Percentiles rank a stretch among this genome's conserved stretches.
Evolutionary conservation across 1,140 invertebrate genomes (phyloP).

Genomic region (Maniola jurtina): DNA sequence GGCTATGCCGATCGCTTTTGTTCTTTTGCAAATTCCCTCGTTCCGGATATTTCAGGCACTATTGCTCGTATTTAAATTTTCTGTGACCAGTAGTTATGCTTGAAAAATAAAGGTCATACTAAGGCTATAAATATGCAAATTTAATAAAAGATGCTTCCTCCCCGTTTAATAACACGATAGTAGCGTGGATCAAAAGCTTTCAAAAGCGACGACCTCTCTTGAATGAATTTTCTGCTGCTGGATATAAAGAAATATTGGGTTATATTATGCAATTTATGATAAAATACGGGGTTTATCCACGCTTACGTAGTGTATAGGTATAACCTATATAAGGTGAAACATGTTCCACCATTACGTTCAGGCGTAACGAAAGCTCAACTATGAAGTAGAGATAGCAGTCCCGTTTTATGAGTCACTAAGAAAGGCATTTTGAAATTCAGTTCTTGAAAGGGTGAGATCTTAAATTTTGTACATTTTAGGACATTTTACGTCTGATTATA

Average conservation of each 20-base stretch:
- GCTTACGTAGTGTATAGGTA: no score
- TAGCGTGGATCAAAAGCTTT: conserved; percentile 14
- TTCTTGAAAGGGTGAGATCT: neutral
- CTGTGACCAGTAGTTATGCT: conserved; percentile 2
- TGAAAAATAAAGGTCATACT: conserved; percentile 1
- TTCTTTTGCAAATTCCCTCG: no score
- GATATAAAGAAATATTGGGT: neutral
- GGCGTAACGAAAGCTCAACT: neutral
- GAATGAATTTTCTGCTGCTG: conserved; percentile 6
- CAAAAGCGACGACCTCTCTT: neutral
- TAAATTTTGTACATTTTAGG: neutral
- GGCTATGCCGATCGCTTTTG: no score
- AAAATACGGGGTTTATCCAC: neutral
- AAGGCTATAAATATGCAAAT: conserved; percentile 11
- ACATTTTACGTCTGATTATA: neutral
- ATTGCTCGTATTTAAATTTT: neutral
- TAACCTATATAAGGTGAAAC: no score
- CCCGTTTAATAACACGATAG: conserved; percentile 13
- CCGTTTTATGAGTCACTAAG: neutral
- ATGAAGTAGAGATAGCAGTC: neutral
- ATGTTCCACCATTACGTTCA: no score
- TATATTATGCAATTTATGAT: neutral
- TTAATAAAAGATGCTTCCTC: conserved; percentile 13
- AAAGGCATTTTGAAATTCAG: neutral
- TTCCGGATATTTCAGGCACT: no score